Evolutionary conservation across 1,140 invertebrate species (phyloP).

Genomic region (Thereuonema tuberculata): DNA sequence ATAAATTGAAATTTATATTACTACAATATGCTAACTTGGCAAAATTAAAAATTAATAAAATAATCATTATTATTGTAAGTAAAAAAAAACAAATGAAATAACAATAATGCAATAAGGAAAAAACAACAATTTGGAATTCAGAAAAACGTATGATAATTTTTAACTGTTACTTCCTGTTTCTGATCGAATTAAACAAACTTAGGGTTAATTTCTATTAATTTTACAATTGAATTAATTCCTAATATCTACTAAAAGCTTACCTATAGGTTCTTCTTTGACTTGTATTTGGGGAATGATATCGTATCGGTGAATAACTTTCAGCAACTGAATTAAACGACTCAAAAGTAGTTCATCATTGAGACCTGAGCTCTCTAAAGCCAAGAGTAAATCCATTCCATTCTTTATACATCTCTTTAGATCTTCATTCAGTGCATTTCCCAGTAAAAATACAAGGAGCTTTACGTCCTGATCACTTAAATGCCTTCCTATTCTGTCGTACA

Average conservation of each 20-base stretch:
- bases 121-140: too few species aligned
- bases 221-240: too few species aligned
- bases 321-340: slow-evolving; percentile 18
- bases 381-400: slow-evolving; percentile 19
- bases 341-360: slow-evolving; percentile 25
- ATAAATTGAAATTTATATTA: too few species aligned
- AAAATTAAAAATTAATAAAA: too few species aligned
- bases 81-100: too few species aligned
- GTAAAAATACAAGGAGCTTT: slow-evolving; percentile 9
- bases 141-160: too few species aligned
- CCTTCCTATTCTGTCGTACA: slow-evolving; percentile 9
- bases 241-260: slow-evolving; percentile 21
- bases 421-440: slow-evolving; percentile 4
- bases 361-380: slow-evolving; percentile 23
- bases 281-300: slow-evolving; percentile 23
- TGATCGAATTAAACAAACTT: too few species aligned
- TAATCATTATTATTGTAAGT: too few species aligned
- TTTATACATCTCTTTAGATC: slow-evolving; percentile 7
- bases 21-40: too few species aligned
- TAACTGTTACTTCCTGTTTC: too few species aligned
- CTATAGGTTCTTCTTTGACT: slow-evolving; percentile 21
- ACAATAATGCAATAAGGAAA: too few species aligned
- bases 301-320: slow-evolving; percentile 23
- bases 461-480: slow-evolving; percentile 14
- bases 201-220: too few species aligned